A percentile compares a stretch with the other conserved stretches of the same genome.
Conservation (phyloP, 2,888 invertebrate species). For the Hydroisotoma schaefferi region DNA sequence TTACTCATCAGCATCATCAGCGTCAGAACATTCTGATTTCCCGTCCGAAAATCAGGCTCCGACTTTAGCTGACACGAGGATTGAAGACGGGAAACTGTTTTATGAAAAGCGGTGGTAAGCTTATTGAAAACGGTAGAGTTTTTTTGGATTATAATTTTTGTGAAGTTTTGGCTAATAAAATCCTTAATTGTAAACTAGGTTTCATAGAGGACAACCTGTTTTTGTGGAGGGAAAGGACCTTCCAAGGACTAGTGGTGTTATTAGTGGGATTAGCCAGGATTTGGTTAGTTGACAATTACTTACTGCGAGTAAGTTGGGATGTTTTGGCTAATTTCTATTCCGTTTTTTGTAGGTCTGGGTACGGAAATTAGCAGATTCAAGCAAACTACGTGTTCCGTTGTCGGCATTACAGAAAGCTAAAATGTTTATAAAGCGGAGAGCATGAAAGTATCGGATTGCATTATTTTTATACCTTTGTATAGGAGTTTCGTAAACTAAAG, state of each 20-base stretch:
- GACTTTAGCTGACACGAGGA: slow-evolving; percentile 67
- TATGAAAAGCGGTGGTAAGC: slow-evolving; percentile 84
- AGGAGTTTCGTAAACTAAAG: too few relatives aligned
- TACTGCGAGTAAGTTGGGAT: neutral
- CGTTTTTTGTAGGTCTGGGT: slow-evolving; percentile 76
- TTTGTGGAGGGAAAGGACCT: slow-evolving; percentile 85
- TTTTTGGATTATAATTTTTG: neutral
- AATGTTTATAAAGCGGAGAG: slow-evolving; percentile 79
- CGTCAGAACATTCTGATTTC: neutral
- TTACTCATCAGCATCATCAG: neutral
- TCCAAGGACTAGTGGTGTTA: slow-evolving; percentile 77
- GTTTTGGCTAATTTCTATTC: slow-evolving; percentile 4
- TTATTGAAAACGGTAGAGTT: slow-evolving; percentile 10
- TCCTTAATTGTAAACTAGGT: too few relatives aligned
- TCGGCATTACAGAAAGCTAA: slow-evolving; percentile 82
- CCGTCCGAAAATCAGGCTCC: neutral
- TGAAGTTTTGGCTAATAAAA: too few relatives aligned
- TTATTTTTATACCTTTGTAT: too few relatives aligned
- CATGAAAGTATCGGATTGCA: slow-evolving; percentile 52
- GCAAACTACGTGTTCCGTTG: slow-evolving; percentile 77
- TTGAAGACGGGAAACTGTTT: slow-evolving; percentile 89
- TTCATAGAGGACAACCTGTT: slow-evolving; percentile 88
- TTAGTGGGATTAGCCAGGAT: slow-evolving; percentile 86
- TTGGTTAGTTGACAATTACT: slow-evolving; percentile 60
- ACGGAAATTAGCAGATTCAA: slow-evolving; percentile 72